Evolutionary conservation across 2,797 vertebrate genomes (phyloP), one percentile per base, ranked within the genome.

Genomic region (Limnodromus scolopaceus): DNA sequence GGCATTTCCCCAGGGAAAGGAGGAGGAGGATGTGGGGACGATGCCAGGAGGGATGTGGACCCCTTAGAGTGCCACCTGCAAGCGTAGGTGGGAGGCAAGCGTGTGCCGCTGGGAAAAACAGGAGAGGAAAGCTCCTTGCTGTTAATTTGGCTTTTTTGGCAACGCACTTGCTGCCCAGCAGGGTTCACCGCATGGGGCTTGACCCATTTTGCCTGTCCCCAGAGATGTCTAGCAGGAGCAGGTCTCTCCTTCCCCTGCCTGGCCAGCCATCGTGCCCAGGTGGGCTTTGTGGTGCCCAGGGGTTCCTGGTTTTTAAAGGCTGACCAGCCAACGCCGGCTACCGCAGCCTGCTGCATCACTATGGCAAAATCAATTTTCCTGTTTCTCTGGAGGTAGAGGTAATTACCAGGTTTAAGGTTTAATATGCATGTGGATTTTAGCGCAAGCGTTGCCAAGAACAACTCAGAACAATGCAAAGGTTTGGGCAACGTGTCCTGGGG

Each of bases 81-180:
- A 30, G 2, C 0, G 0, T 55, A 77, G 71, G 55, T 85, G 71
- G 25, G 48, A 91, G 57, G 45, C 53, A 68, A 45, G 60, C 0
- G 1, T 11, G 8, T n/a, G 48, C 2, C 10, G 0, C 15, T 7
- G 48, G 12, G 74, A 45, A 38, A 75, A 65, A 20, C 34, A 46
- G 25, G 10, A 30, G 17, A 20, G 6, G 2, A 60, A 46, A 64
- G 53, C 13, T 85, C 49, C 43, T 77, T n/a, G 46, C 28, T 84
- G 48, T 18, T 90, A 32, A 60, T 70, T 53, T 65, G 49, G 54
- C 15, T 68, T 25, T 69, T 74, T 38, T 82, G 63, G n/a, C 36
- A 58, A 25, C 0, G 0, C 0, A 0, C 23, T 79, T 2, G 2
- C 41, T 63, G 27, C 39, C 57, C 0, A 1, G 12, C 2, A 1